Conservation (phyloP, 2,797 vertebrate species). For the Tokudaia muenninki region DNA sequence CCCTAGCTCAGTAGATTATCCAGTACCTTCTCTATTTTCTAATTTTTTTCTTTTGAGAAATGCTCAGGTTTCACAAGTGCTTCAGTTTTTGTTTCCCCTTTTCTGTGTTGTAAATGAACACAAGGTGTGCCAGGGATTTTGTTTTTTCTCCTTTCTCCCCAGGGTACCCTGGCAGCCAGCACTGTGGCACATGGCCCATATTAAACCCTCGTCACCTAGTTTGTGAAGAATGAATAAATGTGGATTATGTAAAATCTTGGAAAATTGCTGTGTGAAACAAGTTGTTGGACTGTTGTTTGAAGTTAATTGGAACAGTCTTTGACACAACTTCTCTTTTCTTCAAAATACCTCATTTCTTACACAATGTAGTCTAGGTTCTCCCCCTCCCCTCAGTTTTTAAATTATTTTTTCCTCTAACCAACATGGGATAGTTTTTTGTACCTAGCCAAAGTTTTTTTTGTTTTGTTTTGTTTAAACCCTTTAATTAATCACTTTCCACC, state of each 20-base stretch:
- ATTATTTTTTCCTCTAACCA: slow-evolving; percentile 23
- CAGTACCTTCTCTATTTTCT: background rate
- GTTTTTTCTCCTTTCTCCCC: background rate
- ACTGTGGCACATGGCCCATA: background rate
- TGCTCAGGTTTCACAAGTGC: background rate
- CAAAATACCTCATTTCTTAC: slow-evolving; percentile 1
- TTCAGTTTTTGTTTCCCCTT: background rate
- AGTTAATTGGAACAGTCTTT: background rate
- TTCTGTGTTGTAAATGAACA: background rate
- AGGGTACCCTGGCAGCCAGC: background rate
- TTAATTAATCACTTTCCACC: background rate
- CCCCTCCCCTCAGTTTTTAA: background rate
- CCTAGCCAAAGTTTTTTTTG: background rate
- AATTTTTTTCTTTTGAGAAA: background rate
- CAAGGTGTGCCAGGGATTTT: background rate
- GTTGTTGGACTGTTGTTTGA: slow-evolving; percentile 35
- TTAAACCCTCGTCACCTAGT: background rate
- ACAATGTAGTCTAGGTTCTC: background rate
- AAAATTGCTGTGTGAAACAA: slow-evolving; percentile 21
- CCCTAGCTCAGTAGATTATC: background rate
- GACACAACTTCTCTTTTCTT: background rate
- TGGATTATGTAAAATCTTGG: background rate
- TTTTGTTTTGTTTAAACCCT: slow-evolving; percentile 9
- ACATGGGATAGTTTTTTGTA: slow-evolving; percentile 19
- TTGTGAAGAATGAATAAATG: slow-evolving; percentile 36